Evolutionary conservation across 2,888 invertebrate genomes (phyloP), one percentile per base, ranked within the genome.

Genomic region (Spodoptera exigua): DNA sequence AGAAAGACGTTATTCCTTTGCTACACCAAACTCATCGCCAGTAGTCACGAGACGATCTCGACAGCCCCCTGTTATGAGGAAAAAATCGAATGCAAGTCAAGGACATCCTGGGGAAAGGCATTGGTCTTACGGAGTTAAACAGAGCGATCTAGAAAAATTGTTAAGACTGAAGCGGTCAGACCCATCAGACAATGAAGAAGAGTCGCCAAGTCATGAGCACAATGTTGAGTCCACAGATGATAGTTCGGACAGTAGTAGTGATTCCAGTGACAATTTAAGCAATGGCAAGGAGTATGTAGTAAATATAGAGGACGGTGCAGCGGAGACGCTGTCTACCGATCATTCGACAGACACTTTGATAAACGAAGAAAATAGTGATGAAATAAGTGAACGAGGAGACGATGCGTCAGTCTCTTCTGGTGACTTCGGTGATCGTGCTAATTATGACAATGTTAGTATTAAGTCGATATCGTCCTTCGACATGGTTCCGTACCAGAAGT

Each of bases 381-480:
- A 88, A 63, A 88, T 83, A 58, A 90, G 90, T 83, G 91, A 90
- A 61, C 87, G 83, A 54, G 88, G 84, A 35, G 93, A 92, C 68
- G 86, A 89, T 77, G 75, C 82, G 32, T 92, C 93, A 1, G 77
- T 85, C 34, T 84, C 78, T 55, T 92, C 91, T 14, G 89, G 86
- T 79, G 89, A 84, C 68, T 90, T 89, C 74, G 90, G 86, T 75
- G 89, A 84, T 74, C 91, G 86, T 80, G 88, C 86, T 82, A 92
- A 93, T 84, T 93, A 89, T 84, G 93, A 94, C 81, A 94, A 93
- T 89, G 88, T 93, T 88, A 94, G 94, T 83, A 93, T 93, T 83
- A 93, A 93, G 70, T 94, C 93, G 4, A 90, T 94, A 80, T 94
- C 94, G 12, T 94, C 94, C 11, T 89, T 94, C 57, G 94, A 94